phyloP scores from a whole-genome alignment of 2,113 vertebrate species.

The Catharus minimus region DNA sequence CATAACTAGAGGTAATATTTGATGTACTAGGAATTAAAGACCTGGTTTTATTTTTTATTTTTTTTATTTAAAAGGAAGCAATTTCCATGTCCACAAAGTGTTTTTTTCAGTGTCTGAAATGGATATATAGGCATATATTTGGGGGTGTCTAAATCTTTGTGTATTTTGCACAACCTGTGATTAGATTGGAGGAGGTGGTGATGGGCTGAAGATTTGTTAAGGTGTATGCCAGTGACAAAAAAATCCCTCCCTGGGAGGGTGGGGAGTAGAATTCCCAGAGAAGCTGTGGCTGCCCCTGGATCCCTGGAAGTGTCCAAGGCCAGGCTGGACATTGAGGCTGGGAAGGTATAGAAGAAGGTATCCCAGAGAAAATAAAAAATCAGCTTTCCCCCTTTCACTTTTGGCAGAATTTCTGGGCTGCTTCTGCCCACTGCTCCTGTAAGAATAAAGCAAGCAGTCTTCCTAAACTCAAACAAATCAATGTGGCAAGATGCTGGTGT shows the following conservation, averaged over 20 bases:
- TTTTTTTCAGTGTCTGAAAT: neutral
- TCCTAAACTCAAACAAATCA: neutral
- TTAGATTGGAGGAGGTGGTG: neutral
- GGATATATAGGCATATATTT: neutral
- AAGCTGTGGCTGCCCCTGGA: neutral
- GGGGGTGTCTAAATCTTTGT: neutral
- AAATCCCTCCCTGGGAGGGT: neutral
- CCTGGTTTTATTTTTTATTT: neutral
- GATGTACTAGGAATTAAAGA: neutral
- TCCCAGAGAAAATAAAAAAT: neutral
- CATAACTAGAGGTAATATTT: neutral
- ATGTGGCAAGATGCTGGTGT: neutral
- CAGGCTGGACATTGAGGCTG: neutral
- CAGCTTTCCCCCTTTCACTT: neutral
- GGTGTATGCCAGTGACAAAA: neutral
- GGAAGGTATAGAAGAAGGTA: neutral
- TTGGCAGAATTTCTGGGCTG: neutral
- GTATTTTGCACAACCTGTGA: neutral
- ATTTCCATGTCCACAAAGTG: neutral
- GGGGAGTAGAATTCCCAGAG: neutral
- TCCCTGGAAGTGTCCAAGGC: neutral
- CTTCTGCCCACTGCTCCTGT: neutral
- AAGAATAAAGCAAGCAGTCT: neutral
- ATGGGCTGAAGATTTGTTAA: neutral
- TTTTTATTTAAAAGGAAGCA: neutral